Evolutionary conservation across 2,797 vertebrate genomes (phyloP).

Genomic region (Rhinogobio ventralis): DNA sequence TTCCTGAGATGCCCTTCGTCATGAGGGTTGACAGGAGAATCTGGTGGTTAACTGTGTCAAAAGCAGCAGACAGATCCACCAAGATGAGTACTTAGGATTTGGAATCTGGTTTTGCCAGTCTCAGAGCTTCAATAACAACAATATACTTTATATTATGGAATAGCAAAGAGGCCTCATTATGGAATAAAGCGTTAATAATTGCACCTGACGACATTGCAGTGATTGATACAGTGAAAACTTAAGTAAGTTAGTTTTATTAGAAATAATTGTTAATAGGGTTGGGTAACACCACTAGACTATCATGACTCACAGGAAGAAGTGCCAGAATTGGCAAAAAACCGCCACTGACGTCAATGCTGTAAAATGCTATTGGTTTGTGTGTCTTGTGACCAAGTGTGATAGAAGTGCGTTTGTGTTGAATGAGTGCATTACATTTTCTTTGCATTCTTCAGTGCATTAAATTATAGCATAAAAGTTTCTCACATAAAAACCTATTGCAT

Average conservation of each 20-base stretch:
- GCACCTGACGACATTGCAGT: neutral
- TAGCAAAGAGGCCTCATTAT: neutral
- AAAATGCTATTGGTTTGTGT: neutral
- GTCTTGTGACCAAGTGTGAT: neutral
- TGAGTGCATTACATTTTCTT: too few relatives aligned
- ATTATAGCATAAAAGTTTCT: neutral
- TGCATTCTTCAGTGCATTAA: neutral
- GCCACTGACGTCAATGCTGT: neutral
- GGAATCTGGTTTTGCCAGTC: neutral
- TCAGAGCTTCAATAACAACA: neutral
- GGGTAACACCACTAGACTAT: neutral
- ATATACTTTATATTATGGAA: neutral
- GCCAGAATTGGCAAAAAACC: neutral
- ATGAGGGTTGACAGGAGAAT: neutral
- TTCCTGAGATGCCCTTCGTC: neutral
- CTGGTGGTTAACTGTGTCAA: neutral
- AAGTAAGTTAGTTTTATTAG: neutral
- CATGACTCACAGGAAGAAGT: neutral
- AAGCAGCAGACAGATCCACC: neutral
- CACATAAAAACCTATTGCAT: neutral
- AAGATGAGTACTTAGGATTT: neutral
- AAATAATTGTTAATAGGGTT: neutral
- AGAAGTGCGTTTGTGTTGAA: neutral
- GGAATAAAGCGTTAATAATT: neutral
- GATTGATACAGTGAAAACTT: neutral